A percentile compares a stretch with the other conserved stretches of the same genome.
Conservation (phyloP, 2,113 vertebrate genomes). For the Forbesichthys papilliferus region DNA sequence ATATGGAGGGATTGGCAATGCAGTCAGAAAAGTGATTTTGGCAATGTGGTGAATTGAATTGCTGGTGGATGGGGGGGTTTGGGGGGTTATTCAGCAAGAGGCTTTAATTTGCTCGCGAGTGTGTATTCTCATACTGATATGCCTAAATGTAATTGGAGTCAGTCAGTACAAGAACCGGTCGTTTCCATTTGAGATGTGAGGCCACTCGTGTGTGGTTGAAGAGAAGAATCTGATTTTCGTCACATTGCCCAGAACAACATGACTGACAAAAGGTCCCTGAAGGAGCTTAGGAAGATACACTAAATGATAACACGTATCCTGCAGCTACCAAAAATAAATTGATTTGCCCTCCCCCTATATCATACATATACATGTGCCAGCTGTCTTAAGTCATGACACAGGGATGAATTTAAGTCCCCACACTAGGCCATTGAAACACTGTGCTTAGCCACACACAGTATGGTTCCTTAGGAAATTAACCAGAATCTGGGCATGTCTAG, state of each 20-base stretch:
- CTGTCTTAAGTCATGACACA: slow-evolving; percentile 51
- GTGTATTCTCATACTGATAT: slow-evolving; percentile 72
- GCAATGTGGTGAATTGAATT: slow-evolving; percentile 65
- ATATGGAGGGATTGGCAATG: slow-evolving; percentile 63
- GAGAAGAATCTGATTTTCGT: slow-evolving; percentile 30
- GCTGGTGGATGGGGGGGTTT: slow-evolving; percentile 38
- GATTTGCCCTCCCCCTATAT: background rate
- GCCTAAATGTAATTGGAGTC: slow-evolving; percentile 76
- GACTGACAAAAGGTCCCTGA: background rate
- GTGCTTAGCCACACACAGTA: slow-evolving; percentile 57
- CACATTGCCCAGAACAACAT: slow-evolving; percentile 16
- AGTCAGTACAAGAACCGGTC: slow-evolving; percentile 65
- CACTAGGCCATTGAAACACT: slow-evolving; percentile 42
- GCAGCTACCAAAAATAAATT: slow-evolving; percentile 8
- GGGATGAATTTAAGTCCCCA: slow-evolving; percentile 55
- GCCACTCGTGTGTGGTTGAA: slow-evolving; percentile 50
- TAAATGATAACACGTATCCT: slow-evolving; percentile 14
- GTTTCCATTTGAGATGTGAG: slow-evolving; percentile 69
- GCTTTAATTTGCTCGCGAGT: slow-evolving; percentile 78
- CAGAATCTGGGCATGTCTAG: slow-evolving; percentile 64
- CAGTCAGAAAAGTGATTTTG: slow-evolving; percentile 74
- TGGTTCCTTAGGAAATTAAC: slow-evolving; percentile 63
- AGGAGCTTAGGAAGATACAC: slow-evolving; percentile 1
- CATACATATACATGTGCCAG: slow-evolving; percentile 17
- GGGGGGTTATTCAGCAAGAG: slow-evolving; percentile 70